Evolutionary conservation across 2,113 vertebrate species (phyloP).

Genomic region (Thamnophis sirtalis): DNA sequence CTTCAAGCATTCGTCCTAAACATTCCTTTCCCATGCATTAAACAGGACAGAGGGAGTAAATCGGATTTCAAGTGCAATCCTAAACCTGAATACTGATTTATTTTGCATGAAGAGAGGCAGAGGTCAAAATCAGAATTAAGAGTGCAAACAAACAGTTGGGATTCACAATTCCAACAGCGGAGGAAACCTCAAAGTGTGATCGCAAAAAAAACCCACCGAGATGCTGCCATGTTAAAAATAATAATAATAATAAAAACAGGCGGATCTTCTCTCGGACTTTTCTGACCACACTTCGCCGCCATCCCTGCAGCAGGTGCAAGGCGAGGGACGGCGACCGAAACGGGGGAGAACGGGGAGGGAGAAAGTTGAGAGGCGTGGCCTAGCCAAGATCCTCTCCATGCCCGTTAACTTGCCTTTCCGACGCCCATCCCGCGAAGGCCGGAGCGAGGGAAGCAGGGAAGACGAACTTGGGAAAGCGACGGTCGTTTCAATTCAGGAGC

Average conservation of each 20-base stretch:
- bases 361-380: background rate
- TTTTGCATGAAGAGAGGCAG: background rate
- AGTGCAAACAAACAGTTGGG: background rate
- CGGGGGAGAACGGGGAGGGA: background rate
- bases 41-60: background rate
- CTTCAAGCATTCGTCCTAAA: background rate
- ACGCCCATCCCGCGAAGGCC: background rate
- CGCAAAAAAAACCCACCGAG: background rate
- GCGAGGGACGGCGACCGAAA: background rate
- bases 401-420: background rate
- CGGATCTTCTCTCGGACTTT: background rate
- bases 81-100: background rate
- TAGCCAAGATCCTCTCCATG: background rate
- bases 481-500: background rate
- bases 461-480: background rate
- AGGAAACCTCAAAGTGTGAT: background rate
- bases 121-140: background rate
- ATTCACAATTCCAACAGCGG: background rate
- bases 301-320: background rate
- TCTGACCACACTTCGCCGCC: background rate
- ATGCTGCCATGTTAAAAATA: background rate
- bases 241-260: background rate
- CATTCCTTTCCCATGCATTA: background rate
- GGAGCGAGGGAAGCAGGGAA: background rate
- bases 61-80: background rate